These are phyloP conservation scores for Cantharis flavilabris DNA, from an alignment of 2,888 invertebrate genomes.

Conservation along the genomic window DNA sequence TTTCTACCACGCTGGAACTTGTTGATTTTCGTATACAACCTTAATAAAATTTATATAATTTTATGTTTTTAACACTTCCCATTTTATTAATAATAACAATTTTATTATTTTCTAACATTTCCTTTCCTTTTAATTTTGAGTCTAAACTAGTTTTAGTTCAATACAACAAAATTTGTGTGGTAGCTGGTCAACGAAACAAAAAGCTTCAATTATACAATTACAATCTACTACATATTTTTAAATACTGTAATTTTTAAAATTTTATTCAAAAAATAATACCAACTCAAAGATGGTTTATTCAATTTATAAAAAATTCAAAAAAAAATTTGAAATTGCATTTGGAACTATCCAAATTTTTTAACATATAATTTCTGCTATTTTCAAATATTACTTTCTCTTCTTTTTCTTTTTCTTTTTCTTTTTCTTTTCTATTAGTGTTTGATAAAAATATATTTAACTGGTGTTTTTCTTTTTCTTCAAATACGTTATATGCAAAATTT, in stretches of 20 bases:
- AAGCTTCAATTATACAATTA: no score
- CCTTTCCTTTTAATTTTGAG: not conserved
- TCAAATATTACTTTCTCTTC: no score
- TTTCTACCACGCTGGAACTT: constrained; percentile 44
- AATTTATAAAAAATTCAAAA: not conserved
- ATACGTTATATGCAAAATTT: constrained; percentile 10
- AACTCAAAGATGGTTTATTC: not conserved
- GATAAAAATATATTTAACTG: no score
- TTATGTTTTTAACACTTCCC: not conserved
- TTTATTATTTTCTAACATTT: not conserved
- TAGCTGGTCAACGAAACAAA: not conserved
- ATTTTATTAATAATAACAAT: not conserved
- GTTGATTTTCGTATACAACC: constrained; percentile 41
- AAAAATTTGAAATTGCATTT: not conserved
- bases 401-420: no score
- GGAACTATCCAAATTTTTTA: not conserved
- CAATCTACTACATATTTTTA: no score
- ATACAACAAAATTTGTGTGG: not conserved
- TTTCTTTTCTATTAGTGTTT: no score
- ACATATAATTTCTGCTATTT: not conserved
- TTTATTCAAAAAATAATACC: not conserved
- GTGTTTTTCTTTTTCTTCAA: not conserved
- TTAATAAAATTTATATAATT: not conserved
- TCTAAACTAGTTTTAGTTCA: not conserved
- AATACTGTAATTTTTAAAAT: no score